phyloP scores from a whole-genome alignment of 1,140 invertebrate genomes.

The Bombyx mandarina region DNA sequence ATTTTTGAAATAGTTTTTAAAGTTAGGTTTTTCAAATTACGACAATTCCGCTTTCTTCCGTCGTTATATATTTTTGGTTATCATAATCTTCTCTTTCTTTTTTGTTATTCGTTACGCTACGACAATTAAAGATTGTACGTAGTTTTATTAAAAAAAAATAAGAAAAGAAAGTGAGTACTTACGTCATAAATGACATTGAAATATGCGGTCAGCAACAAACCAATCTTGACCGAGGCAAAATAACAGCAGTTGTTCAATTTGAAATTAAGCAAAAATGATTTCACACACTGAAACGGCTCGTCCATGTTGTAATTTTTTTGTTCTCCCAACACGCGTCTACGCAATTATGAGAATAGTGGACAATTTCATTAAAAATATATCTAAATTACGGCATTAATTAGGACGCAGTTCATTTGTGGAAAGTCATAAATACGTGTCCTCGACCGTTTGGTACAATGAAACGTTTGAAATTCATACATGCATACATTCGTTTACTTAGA shows the following conservation, averaged over 20 bases:
- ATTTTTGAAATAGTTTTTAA: no score
- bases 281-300: constrained; percentile 29
- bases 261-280: constrained; percentile 28
- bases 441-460: no score
- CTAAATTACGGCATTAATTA: constrained; percentile 26
- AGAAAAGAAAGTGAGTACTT: constrained; percentile 14
- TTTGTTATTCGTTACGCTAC: no score
- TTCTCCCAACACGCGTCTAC: no score
- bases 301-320: constrained; percentile 22
- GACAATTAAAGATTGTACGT: no score
- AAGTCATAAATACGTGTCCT: background rate
- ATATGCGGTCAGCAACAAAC: constrained; percentile 33
- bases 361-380: constrained; percentile 16
- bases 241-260: constrained; percentile 40
- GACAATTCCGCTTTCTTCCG: no score
- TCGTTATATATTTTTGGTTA: no score
- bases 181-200: constrained; percentile 40
- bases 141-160: background rate
- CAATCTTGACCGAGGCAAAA: constrained; percentile 31
- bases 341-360: background rate
- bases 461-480: no score
- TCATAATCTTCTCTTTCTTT: no score
- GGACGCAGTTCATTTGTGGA: constrained; percentile 41
- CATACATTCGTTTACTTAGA: no score
- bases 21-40: no score